Conservation (phyloP, 2,113 vertebrate genomes). For the Tyto alba region DNA sequence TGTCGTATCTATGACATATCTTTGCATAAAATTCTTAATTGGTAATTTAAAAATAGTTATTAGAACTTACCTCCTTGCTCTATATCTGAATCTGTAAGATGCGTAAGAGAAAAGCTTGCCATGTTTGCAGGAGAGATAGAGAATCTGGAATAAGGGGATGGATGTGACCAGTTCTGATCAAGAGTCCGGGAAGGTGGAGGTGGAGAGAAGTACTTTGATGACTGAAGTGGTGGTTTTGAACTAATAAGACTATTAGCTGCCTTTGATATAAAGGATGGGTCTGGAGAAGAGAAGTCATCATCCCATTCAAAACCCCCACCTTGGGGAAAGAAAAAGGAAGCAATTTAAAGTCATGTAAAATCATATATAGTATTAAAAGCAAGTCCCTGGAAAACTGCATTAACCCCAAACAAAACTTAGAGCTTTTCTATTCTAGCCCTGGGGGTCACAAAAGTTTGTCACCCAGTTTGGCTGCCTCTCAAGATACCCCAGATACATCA, state of each 20-base stretch:
- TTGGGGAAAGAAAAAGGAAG: background rate
- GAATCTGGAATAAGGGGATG: slow-evolving; percentile 87
- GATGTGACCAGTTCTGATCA: slow-evolving; percentile 83
- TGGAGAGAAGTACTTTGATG: slow-evolving; percentile 83
- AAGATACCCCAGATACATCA: background rate
- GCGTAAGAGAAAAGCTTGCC: slow-evolving; percentile 94
- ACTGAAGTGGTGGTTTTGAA: slow-evolving; percentile 72
- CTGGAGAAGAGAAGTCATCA: slow-evolving; percentile 86
- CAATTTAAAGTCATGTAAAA: background rate
- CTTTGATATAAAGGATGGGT: slow-evolving; percentile 83
- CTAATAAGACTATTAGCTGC: slow-evolving; percentile 68
- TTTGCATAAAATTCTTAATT: background rate
- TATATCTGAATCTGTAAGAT: slow-evolving; percentile 95
- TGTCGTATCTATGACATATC: background rate
- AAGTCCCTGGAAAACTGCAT: background rate
- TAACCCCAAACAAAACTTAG: background rate
- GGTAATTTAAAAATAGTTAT: background rate
- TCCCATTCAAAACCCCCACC: slow-evolving; percentile 95
- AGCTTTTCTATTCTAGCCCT: background rate
- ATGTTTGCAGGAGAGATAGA: slow-evolving; percentile 95
- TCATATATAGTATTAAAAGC: background rate
- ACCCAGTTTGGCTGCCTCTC: background rate
- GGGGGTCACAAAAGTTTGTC: background rate
- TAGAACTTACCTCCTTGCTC: slow-evolving; percentile 86
- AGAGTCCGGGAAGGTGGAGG: slow-evolving; percentile 70